phyloP scores from a whole-genome alignment of 2,113 vertebrate species.

The Eclectus roratus region DNA sequence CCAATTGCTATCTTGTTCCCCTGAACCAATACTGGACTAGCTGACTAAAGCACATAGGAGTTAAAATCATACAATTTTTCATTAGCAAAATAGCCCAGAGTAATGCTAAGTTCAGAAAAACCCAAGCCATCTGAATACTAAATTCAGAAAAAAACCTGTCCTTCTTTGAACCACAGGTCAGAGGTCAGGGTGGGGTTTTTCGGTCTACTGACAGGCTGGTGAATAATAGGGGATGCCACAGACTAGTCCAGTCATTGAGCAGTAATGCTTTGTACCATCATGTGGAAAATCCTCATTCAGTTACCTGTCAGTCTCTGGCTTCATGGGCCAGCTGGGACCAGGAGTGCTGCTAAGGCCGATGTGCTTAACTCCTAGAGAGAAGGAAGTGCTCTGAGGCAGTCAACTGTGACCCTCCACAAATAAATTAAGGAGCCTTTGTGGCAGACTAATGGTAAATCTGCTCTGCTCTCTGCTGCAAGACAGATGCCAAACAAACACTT shows the following conservation, averaged over 20 bases:
- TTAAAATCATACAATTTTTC: neutral
- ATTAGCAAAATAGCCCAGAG: neutral
- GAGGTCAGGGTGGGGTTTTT: neutral
- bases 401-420: neutral
- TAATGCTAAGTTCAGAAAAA: neutral
- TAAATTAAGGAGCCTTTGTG: neutral
- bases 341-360: neutral
- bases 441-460: neutral
- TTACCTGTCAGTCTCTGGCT: neutral
- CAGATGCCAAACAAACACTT: neutral
- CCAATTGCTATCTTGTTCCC: neutral
- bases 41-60: neutral
- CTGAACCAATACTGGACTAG: neutral
- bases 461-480: neutral
- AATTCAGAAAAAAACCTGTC: neutral
- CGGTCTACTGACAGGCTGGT: neutral
- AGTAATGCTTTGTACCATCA: neutral
- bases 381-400: neutral
- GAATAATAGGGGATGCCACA: neutral
- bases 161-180: neutral
- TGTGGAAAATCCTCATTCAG: neutral
- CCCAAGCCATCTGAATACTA: neutral
- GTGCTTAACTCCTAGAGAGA: neutral
- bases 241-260: neutral
- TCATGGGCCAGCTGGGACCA: neutral